These are phyloP conservation scores for Sisor rabdophorus DNA, from an alignment of 2,113 vertebrate species.

Conservation along the genomic window DNA sequence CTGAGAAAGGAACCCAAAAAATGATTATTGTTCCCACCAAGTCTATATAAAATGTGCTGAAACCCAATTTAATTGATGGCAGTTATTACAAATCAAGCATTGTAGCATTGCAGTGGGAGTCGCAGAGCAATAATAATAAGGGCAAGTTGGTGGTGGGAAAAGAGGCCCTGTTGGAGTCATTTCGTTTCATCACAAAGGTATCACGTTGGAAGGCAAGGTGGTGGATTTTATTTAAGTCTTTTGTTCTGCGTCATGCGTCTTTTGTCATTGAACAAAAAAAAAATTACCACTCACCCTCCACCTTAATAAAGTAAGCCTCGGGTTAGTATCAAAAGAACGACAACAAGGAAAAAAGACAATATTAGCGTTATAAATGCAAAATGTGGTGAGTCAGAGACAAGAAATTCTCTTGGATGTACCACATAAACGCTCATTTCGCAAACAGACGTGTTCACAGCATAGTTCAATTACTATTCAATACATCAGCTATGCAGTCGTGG, in stretches of 20 bases:
- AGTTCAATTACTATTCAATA: constrained; percentile 43
- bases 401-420: constrained; percentile 39
- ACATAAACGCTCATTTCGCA: not conserved
- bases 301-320: constrained; percentile 21
- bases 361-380: constrained; percentile 52
- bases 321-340: constrained; percentile 27
- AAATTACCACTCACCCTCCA: constrained; percentile 16
- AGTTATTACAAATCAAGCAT: constrained; percentile 51
- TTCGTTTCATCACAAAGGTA: constrained; percentile 47
- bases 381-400: constrained; percentile 13
- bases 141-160: constrained; percentile 6
- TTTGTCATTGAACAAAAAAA: constrained; percentile 44
- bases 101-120: constrained; percentile 38
- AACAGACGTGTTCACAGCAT: constrained; percentile 19
- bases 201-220: constrained; percentile 33
- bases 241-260: constrained; percentile 30
- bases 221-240: constrained; percentile 43
- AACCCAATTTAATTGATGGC: constrained; percentile 49
- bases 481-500: not conserved
- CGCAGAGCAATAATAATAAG: constrained; percentile 47
- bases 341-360: constrained; percentile 24
- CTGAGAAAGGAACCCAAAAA: constrained; percentile 22
- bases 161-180: constrained; percentile 31
- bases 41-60: constrained; percentile 33
- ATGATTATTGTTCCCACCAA: constrained; percentile 37